A percentile compares a stretch with the other conserved stretches of the same genome.
Conservation (phyloP, 2,113 vertebrate species). For the Ceuthmochares aereus region DNA sequence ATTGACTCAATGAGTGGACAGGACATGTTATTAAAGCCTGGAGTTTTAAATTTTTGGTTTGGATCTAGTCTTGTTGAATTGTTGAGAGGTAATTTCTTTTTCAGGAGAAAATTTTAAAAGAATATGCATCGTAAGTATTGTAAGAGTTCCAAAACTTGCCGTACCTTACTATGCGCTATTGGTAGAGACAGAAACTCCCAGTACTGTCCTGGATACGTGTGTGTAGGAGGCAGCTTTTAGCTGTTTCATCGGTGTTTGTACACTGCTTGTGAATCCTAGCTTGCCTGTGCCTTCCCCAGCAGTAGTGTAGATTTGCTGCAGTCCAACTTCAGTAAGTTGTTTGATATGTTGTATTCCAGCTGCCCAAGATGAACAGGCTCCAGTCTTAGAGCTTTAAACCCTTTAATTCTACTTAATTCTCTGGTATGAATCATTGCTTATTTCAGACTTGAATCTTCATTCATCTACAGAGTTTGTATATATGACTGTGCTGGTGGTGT, state of each 20-base stretch:
- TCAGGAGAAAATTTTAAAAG: background rate
- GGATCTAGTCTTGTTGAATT: background rate
- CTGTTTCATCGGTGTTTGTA: background rate
- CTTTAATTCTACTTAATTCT: background rate
- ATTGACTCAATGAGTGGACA: background rate
- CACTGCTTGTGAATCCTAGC: background rate
- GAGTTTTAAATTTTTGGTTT: background rate
- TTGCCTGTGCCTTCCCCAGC: background rate
- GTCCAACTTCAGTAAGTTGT: background rate
- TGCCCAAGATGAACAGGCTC: background rate
- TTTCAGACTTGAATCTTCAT: background rate
- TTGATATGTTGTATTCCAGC: background rate
- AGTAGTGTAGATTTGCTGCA: background rate
- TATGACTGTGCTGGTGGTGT: background rate
- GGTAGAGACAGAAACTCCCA: background rate
- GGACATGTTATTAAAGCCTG: rapidly evolving
- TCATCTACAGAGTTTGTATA: background rate
- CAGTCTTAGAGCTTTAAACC: background rate
- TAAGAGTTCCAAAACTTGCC: background rate
- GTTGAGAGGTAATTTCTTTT: background rate
- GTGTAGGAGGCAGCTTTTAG: background rate
- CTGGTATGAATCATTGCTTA: background rate
- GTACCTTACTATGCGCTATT: background rate
- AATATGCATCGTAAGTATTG: background rate
- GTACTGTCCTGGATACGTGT: background rate